phyloP scores from a whole-genome alignment of 2,797 vertebrate species.

The Anableps anableps region DNA sequence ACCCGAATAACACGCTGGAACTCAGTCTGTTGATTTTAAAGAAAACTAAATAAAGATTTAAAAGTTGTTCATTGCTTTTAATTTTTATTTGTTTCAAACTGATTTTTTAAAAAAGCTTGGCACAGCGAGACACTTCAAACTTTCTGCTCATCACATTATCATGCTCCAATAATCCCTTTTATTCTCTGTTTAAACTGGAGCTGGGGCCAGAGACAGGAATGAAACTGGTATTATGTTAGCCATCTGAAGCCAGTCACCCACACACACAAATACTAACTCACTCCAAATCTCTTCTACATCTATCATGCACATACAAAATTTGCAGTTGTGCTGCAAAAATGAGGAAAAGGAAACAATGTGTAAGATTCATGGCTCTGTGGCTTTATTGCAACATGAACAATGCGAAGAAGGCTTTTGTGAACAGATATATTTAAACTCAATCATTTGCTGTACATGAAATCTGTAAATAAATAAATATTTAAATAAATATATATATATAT shows the following conservation, averaged over 20 bases:
- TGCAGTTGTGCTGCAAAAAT: background rate
- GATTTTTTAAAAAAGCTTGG: background rate
- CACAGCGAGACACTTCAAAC: conserved; percentile 26
- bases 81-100: background rate
- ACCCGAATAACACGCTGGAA: background rate
- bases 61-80: background rate
- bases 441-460: background rate
- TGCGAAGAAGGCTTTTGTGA: background rate
- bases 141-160: conserved; percentile 55
- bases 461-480: no score
- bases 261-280: conserved; percentile 16
- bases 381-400: background rate
- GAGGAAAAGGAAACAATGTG: background rate
- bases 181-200: conserved; percentile 48
- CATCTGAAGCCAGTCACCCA: conserved; percentile 11
- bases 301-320: background rate
- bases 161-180: conserved; percentile 77
- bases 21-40: background rate
- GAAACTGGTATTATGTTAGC: conserved; percentile 32
- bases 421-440: background rate
- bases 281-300: background rate
- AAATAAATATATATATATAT: no score
- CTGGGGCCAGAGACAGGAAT: conserved; percentile 43
- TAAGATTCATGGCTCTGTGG: background rate
- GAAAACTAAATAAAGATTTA: background rate